These are phyloP conservation scores for Marronus borbonicus DNA, from an alignment of 2,888 invertebrate genomes.

Conservation along the genomic window DNA sequence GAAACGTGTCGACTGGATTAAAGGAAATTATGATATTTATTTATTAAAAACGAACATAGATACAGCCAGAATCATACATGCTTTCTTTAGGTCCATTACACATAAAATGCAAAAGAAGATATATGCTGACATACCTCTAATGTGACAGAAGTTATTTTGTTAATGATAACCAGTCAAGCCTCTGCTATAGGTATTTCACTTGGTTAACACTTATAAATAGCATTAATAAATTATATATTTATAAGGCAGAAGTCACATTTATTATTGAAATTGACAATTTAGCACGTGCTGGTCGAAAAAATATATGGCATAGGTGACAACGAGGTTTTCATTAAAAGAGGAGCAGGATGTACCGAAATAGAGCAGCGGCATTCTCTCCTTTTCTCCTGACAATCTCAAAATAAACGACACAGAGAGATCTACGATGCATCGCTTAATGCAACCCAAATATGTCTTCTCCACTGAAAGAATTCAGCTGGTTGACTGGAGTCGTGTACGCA, in stretches of 20 bases:
- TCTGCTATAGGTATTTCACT: constrained; percentile 15
- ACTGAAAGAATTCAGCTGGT: constrained; percentile 29
- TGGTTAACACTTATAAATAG: constrained; percentile 28
- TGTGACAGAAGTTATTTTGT: not conserved
- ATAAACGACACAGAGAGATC: constrained; percentile 47
- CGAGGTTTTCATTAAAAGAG: constrained; percentile 49
- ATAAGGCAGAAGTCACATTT: constrained; percentile 17
- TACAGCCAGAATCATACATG: too few species aligned
- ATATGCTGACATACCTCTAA: not conserved
- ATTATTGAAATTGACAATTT: constrained; percentile 45
- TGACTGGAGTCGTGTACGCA: constrained; percentile 51
- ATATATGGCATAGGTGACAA: constrained; percentile 38
- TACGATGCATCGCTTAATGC: constrained; percentile 33
- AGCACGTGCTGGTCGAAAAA: constrained; percentile 37
- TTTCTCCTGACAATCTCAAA: constrained; percentile 41
- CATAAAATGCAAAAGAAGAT: too few species aligned
- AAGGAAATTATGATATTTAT: too few species aligned
- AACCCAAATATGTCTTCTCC: constrained; percentile 35
- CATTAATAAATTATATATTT: constrained; percentile 35
- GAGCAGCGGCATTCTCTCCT: constrained; percentile 33
- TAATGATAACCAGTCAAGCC: not conserved
- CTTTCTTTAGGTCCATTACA: too few species aligned
- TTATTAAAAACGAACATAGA: too few species aligned
- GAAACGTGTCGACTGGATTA: too few species aligned
- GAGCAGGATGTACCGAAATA: constrained; percentile 53